Base-by-base conservation (phyloP, 64 coral and sea anemone species). In the Pocillopora verrucosa region DNA sequence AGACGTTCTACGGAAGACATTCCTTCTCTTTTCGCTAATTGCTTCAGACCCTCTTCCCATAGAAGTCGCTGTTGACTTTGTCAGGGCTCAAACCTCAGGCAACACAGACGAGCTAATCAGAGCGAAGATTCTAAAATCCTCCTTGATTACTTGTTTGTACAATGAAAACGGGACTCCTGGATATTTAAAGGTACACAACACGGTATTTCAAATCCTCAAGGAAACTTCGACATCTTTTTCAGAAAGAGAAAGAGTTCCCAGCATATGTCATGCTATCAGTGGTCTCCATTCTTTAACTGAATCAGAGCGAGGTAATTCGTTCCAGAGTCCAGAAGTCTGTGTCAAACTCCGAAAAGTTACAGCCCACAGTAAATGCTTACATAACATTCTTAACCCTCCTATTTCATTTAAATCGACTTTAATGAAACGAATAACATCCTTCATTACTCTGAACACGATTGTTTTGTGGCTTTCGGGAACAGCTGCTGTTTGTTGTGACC, bases 21-120 rank as follows among this genome's bases (percentile, higher is more conserved):
- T 90, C 16, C 45, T 67, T 20, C 84, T 87, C 19, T 80, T 94
- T 34, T 90, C 93, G 16, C 56, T 87, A 14, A 51, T 86, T 9
- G 58, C 93, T n/a, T 36, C 67, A 16, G 93, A 94, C n/a, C 68
- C 59, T 12, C 41, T 94, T 34, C 77, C 93, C 0, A 56, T 94
- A 10, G 75, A 90, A 19, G 73, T 79, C 65, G 76, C 90, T 70
- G 82, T 72, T 16, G 61, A 76, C 15, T 91, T 90, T 26, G 85
- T 88, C 14, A 72, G 74, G 30, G 60, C 20, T 16, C 84, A 20
- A 15, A 65, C 80, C 35, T 51, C 76, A 15, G 51, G 62, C 14
- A 20, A 87, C 80, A 76, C 79, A 36, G 65, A 87, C 75, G 56
- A 88, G 13, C 13, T 80, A 5, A 73, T 92, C 10, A 76, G 58